Percentiles rank a stretch among this genome's conserved stretches.
These are phyloP conservation scores for Hypercompe scribonia DNA, from an alignment of 2,888 invertebrate species.

Conservation along the genomic window DNA sequence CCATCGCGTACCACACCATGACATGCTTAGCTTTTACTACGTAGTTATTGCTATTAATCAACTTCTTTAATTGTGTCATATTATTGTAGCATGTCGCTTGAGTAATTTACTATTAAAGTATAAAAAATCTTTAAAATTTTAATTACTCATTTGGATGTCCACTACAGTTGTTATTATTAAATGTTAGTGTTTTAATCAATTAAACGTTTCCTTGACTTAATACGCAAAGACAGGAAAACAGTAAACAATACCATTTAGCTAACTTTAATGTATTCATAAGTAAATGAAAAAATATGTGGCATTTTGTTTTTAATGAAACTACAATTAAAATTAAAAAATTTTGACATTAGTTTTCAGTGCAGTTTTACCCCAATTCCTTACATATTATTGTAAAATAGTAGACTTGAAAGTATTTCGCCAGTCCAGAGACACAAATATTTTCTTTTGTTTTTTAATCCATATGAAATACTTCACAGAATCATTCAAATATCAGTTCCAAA, in stretches of 20 bases:
- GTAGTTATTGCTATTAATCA: slow-evolving; percentile 9
- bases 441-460: too few relatives aligned
- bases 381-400: background rate
- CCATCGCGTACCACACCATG: slow-evolving; percentile 27
- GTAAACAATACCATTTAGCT: background rate
- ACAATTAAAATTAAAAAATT: too few relatives aligned
- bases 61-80: slow-evolving; percentile 20
- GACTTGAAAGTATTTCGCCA: background rate
- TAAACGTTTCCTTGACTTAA: background rate
- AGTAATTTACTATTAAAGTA: background rate
- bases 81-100: background rate
- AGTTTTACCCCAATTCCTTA: background rate
- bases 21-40: slow-evolving; percentile 18
- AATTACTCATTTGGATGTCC: background rate
- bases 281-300: background rate
- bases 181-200: background rate
- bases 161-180: background rate
- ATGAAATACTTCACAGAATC: background rate
- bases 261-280: background rate
- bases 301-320: background rate
- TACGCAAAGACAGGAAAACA: background rate
- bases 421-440: too few relatives aligned
- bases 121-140: background rate
- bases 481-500: background rate
- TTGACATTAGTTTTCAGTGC: background rate